Percentiles rank a stretch among this genome's conserved stretches.
Evolutionary conservation across 2,888 invertebrate genomes (phyloP).

Genomic region (Troides oblongomaculatus): DNA sequence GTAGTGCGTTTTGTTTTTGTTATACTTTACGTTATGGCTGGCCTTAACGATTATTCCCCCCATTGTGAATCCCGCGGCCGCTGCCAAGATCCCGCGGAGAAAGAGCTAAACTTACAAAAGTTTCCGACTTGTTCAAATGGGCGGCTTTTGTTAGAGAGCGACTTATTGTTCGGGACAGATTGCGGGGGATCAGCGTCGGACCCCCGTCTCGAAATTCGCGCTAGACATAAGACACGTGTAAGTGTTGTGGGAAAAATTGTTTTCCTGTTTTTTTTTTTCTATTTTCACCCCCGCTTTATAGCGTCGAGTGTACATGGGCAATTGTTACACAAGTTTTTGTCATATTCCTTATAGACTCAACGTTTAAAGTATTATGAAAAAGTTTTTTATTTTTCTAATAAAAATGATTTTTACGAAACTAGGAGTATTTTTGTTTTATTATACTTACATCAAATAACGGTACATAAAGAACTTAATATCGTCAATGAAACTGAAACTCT

Average conservation of each 20-base stretch:
- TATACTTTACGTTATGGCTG: slow-evolving; percentile 73
- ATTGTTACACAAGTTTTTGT: slow-evolving; percentile 6
- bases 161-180: slow-evolving; percentile 80
- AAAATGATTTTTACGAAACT: too few relatives aligned
- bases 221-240: slow-evolving; percentile 47
- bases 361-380: background rate
- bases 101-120: slow-evolving; percentile 79
- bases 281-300: slow-evolving; percentile 5
- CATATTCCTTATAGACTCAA: background rate
- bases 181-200: slow-evolving; percentile 70
- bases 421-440: too few relatives aligned
- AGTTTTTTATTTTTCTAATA: background rate
- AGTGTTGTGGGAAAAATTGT: slow-evolving; percentile 29
- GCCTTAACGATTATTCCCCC: slow-evolving; percentile 76
- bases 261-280: slow-evolving; percentile 20
- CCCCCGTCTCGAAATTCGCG: slow-evolving; percentile 52
- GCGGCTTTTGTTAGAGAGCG: slow-evolving; percentile 77
- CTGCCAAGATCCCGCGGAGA: slow-evolving; percentile 73
- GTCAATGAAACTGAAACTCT: too few relatives aligned
- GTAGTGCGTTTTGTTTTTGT: slow-evolving; percentile 74
- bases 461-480: too few relatives aligned
- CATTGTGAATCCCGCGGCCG: slow-evolving; percentile 68
- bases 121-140: slow-evolving; percentile 79
- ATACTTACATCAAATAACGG: too few relatives aligned
- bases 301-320: slow-evolving; percentile 6